Evolutionary conservation across 2,888 invertebrate species (phyloP).

Genomic region (Cantharis nigra): DNA sequence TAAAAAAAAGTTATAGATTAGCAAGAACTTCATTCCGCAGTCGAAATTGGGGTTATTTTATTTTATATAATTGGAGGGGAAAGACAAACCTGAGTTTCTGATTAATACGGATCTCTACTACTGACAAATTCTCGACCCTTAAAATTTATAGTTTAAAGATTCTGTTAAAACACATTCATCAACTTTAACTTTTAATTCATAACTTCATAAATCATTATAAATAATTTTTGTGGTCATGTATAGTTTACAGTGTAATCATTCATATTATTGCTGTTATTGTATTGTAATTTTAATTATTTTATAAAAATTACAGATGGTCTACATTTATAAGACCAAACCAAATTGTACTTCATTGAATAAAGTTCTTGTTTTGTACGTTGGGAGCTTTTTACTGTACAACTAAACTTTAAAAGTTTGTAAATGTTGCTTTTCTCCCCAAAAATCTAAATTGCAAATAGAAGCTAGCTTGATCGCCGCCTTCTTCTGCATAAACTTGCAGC

Average conservation of each 20-base stretch:
- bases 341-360: neutral
- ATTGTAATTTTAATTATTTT: neutral
- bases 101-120: neutral
- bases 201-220: neutral
- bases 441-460: neutral
- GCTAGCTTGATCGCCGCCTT: neutral
- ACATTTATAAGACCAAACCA: neutral
- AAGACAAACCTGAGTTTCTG: neutral
- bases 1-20: neutral
- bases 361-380: neutral
- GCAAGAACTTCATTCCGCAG: neutral
- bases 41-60: neutral
- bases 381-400: neutral
- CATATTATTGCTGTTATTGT: neutral
- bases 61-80: neutral
- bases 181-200: neutral
- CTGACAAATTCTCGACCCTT: neutral
- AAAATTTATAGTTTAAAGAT: neutral
- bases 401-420: neutral
- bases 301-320: neutral
- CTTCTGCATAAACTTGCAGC: neutral
- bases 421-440: neutral
- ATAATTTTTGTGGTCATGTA: neutral
- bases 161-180: neutral
- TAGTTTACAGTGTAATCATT: neutral